These are phyloP conservation scores for Cassiopea xamachana DNA, from an alignment of 30 jellyfish, hydroid and myxozoan genomes.

Conservation along the genomic window DNA sequence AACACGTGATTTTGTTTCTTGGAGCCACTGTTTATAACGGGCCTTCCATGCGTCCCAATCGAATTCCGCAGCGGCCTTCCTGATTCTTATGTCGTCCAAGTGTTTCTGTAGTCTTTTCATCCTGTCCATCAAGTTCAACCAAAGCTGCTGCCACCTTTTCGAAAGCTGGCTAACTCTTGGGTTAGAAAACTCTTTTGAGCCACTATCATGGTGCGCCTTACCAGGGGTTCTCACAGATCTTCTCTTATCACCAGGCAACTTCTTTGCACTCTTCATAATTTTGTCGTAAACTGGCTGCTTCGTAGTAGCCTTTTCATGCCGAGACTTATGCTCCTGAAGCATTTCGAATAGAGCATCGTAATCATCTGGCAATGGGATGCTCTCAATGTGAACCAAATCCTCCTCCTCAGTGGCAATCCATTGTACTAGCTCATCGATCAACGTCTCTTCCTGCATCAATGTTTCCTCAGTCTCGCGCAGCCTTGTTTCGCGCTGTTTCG, in stretches of 20 bases:
- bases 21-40: slow-evolving; percentile 86
- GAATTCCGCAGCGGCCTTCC: slow-evolving; percentile 96
- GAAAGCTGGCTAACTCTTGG: slow-evolving; percentile 83
- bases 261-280: slow-evolving; percentile 83
- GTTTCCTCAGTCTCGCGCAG: slow-evolving; percentile 77
- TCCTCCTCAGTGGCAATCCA: slow-evolving; percentile 92
- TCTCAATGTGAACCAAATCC: slow-evolving; percentile 77
- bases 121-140: slow-evolving; percentile 87
- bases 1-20: slow-evolving; percentile 88
- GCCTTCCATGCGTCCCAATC: slow-evolving; percentile 93
- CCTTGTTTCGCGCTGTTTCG: slow-evolving; percentile 91
- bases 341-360: slow-evolving; percentile 67
- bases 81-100: slow-evolving; percentile 82
- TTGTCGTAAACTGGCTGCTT: slow-evolving; percentile 95
- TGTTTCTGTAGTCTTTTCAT: slow-evolving; percentile 68
- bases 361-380: slow-evolving; percentile 84
- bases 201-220: slow-evolving; percentile 45
- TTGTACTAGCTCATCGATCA: slow-evolving; percentile 67
- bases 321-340: slow-evolving; percentile 76
- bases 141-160: slow-evolving; percentile 93
- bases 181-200: slow-evolving; percentile 75
- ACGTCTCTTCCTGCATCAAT: slow-evolving; percentile 74
- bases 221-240: slow-evolving; percentile 81
- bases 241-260: slow-evolving; percentile 68
- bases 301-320: slow-evolving; percentile 77